Conservation (phyloP, 2,797 vertebrate genomes). For the Sternarchorhynchus goeldii region DNA sequence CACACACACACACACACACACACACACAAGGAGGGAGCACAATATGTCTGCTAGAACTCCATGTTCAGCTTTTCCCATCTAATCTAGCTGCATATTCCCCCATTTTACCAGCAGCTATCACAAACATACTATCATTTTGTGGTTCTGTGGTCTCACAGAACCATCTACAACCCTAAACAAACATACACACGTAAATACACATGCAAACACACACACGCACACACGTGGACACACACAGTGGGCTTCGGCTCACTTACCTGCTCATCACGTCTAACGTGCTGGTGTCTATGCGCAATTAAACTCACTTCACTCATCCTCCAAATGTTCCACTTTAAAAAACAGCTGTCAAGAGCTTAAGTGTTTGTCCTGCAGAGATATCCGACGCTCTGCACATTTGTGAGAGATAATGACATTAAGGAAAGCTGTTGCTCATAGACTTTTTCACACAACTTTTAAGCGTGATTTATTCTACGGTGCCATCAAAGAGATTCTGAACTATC, state of each 20-base stretch:
- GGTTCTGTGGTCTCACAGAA: too few species aligned
- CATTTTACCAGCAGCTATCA: too few species aligned
- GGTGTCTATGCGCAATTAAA: slow-evolving; percentile 24
- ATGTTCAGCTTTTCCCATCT: too few species aligned
- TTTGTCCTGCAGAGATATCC: background rate
- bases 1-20: slow-evolving; percentile 19
- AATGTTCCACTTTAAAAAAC: slow-evolving; percentile 19
- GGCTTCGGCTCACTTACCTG: slow-evolving; percentile 35
- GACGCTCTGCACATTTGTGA: background rate
- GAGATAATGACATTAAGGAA: slow-evolving; percentile 3
- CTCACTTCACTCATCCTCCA: background rate
- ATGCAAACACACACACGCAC: background rate
- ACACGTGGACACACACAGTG: slow-evolving; percentile 11
- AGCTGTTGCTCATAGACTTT: background rate
- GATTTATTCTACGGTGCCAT: slow-evolving; percentile 5
- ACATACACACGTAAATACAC: background rate
- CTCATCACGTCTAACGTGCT: slow-evolving; percentile 21
- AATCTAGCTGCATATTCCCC: too few species aligned
- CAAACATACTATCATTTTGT: background rate
- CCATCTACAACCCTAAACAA: too few species aligned
- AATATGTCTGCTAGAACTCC: too few species aligned
- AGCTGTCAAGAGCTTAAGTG: slow-evolving; percentile 24
- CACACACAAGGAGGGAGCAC: background rate
- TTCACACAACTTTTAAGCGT: background rate
- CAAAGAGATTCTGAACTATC: background rate